Evolutionary conservation across 1,140 invertebrate genomes (phyloP).

Genomic region (Condylostylus longicornis): DNA sequence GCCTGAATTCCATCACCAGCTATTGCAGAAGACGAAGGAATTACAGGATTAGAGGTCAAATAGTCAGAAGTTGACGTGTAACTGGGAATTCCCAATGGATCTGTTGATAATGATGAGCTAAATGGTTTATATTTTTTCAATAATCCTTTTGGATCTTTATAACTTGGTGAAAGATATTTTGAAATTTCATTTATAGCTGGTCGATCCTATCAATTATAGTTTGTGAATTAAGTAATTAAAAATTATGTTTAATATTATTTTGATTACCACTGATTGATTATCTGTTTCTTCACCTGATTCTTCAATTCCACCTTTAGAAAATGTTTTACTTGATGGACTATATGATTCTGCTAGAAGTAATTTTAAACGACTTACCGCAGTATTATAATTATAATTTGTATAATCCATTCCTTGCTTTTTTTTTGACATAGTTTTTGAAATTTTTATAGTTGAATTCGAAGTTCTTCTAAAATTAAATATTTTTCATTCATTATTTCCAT

Average conservation of each 20-base stretch:
- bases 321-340: constrained; percentile 32
- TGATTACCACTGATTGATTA: constrained; percentile 23
- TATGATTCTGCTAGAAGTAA: constrained; percentile 61
- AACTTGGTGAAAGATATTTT: constrained; percentile 28
- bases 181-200: constrained; percentile 30
- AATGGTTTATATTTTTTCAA: constrained; percentile 20
- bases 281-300: constrained; percentile 29
- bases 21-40: too few species aligned
- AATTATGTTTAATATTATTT: background rate
- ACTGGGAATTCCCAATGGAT: constrained; percentile 6
- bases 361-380: constrained; percentile 61
- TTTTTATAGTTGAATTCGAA: too few species aligned
- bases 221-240: constrained; percentile 1
- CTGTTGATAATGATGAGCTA: constrained; percentile 22
- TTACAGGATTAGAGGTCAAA: constrained; percentile 1
- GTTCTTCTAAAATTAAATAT: too few species aligned
- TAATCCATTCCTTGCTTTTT: constrained; percentile 52
- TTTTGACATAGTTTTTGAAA: constrained; percentile 24
- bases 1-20: constrained; percentile 18
- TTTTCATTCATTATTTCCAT: too few species aligned
- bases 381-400: constrained; percentile 62
- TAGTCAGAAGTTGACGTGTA: constrained; percentile 10
- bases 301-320: constrained; percentile 2
- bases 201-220: constrained; percentile 13
- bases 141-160: constrained; percentile 18